Base-by-base conservation (phyloP, 2,888 invertebrate species). In the Pilophorus perplexus region DNA sequence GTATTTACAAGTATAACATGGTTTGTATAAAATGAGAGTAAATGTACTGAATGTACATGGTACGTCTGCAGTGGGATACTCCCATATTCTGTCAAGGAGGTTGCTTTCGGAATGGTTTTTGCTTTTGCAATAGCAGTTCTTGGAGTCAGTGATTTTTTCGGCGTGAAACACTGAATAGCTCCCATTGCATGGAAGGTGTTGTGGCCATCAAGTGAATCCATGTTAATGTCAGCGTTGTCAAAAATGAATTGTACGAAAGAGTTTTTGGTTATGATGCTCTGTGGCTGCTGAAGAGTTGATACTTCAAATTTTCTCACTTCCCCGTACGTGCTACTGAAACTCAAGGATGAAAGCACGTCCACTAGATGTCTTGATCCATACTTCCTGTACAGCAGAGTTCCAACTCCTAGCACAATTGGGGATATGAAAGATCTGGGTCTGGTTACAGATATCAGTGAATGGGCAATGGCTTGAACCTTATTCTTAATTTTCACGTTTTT, bases 311-410 rank as follows among this genome's bases (percentile, higher is more conserved):
- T 33, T 10, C 33, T 33, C 10, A 33, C 33, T 33, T 33, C 33
- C 10, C 33, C 33, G 33, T 33, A 33, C 10, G 33, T 8, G 10
- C 33, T 33, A 33, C 33, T 8, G 33, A 33, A 33, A 33, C 33
- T 33, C 33, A 33, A 33, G 10, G 6, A 6, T 33, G 33, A 33
- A 10, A 33, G 33, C 33, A 33, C 33, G 10, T 33, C 33, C 33
- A 33, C 33, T 10, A 33, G 33, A 33, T 64, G 33, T 14, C 55
- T 64, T 23, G 64, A 64, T 1, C 54, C 64, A 27, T 60, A 64
- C 64, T 57, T 64, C 20, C 64, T 64, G 54, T 64, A 64, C 6
- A 64, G 27, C 28, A 64, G 54, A 14, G 54, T 64, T 33, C 33
- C 33, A 33, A 33, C 33, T 33, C 33, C 33, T 10, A 33, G 10